These are phyloP conservation scores for Caranx ignobilis DNA, from an alignment of 2,113 vertebrate species.

Conservation along the genomic window DNA sequence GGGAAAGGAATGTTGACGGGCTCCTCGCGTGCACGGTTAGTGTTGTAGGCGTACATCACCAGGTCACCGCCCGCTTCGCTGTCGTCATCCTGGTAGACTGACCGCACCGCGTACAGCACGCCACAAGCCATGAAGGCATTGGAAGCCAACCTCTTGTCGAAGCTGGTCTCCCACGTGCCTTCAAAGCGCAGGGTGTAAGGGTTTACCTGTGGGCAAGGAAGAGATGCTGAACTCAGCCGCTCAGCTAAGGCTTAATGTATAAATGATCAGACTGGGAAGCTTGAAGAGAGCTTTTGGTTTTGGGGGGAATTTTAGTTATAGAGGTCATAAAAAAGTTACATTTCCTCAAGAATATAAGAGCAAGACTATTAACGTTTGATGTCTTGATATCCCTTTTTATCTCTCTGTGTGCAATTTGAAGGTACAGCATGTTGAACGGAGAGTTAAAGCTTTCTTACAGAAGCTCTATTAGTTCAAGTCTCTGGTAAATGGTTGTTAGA, in stretches of 20 bases:
- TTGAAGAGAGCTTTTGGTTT: slow-evolving; percentile 1
- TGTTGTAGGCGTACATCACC: slow-evolving; percentile 94
- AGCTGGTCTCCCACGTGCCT: slow-evolving; percentile 94
- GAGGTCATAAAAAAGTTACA: neutral
- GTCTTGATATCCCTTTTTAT: neutral
- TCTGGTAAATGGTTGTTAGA: neutral
- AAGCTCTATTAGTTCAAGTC: neutral
- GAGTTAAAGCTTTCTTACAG: neutral
- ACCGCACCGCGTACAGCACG: slow-evolving; percentile 93
- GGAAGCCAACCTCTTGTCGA: slow-evolving; percentile 94
- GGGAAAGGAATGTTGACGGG: slow-evolving; percentile 90
- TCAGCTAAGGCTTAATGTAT: neutral
- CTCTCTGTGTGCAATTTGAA: neutral
- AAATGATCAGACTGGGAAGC: neutral
- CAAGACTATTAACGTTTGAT: neutral
- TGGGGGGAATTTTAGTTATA: neutral
- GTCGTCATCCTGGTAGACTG: slow-evolving; percentile 94
- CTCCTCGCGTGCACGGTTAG: slow-evolving; percentile 89
- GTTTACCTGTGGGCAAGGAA: slow-evolving; percentile 84
- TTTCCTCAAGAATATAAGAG: neutral
- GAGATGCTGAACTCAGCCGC: neutral
- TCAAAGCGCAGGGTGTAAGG: slow-evolving; percentile 96
- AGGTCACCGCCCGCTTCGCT: slow-evolving; percentile 92
- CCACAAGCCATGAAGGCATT: slow-evolving; percentile 98
- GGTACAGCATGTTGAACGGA: neutral